Conservation (phyloP, 2,888 invertebrate genomes). For the Erebia aethiops region DNA sequence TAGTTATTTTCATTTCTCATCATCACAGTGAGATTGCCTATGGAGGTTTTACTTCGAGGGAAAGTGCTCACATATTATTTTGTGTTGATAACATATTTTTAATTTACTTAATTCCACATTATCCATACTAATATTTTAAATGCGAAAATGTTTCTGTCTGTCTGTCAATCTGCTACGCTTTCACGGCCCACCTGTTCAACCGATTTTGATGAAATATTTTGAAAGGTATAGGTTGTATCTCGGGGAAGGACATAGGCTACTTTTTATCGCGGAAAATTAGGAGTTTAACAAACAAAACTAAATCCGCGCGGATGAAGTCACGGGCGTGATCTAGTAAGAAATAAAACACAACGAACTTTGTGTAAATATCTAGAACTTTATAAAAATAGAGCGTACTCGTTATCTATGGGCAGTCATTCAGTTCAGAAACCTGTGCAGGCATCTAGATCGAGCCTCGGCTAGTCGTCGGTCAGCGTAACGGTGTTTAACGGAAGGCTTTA, state of each 20-base stretch:
- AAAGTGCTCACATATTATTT: slow-evolving; percentile 33
- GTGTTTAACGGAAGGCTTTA: slow-evolving; percentile 29
- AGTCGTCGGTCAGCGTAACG: slow-evolving; percentile 32
- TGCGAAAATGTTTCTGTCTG: too few relatives aligned
- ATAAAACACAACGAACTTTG: too few relatives aligned
- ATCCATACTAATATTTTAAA: too few relatives aligned
- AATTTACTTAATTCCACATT: background rate
- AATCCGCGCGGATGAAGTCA: too few relatives aligned
- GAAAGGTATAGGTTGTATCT: too few relatives aligned
- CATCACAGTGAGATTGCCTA: slow-evolving; percentile 30
- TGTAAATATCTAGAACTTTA: background rate
- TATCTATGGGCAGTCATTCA: slow-evolving; percentile 16
- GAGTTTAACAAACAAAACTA: too few relatives aligned
- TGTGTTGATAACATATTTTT: slow-evolving; percentile 23
- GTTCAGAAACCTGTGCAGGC: slow-evolving; percentile 13
- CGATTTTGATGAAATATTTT: too few relatives aligned
- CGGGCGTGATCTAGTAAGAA: background rate
- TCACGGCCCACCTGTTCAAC: too few relatives aligned
- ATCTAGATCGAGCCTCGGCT: slow-evolving; percentile 13
- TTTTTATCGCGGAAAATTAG: too few relatives aligned
- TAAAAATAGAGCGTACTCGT: background rate
- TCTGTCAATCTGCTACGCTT: too few relatives aligned
- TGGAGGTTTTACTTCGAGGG: slow-evolving; percentile 19
- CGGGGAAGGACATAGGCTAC: too few relatives aligned
- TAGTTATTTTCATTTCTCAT: slow-evolving; percentile 30